phyloP scores from a whole-genome alignment of 30 jellyfish, hydroid and myxozoan species.

The Aurelia coerulea region DNA sequence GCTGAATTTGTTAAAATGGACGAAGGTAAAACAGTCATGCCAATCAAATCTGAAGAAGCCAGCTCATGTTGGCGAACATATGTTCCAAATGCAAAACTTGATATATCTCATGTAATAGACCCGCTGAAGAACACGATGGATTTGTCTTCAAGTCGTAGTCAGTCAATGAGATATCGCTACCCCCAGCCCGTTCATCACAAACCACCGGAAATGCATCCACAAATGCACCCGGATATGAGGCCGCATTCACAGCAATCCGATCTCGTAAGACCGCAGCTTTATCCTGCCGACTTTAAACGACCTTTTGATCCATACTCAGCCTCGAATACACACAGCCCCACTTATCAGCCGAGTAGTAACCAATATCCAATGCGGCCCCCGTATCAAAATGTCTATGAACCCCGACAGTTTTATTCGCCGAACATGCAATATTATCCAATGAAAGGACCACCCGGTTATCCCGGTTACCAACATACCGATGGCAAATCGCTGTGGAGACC shows the following conservation, averaged over 20 bases:
- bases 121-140: no score
- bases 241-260: not conserved
- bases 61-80: no score
- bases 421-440: constrained; percentile 19
- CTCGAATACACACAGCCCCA: not conserved
- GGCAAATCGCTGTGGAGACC: constrained; percentile 51
- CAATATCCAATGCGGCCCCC: constrained; percentile 44
- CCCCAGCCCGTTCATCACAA: not conserved
- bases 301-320: constrained; percentile 26
- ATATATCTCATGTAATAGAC: no score
- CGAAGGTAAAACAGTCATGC: no score
- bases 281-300: constrained; percentile 18
- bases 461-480: constrained; percentile 23
- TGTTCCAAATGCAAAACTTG: no score
- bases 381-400: constrained; percentile 12
- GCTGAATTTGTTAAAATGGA: no score
- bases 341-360: constrained; percentile 22
- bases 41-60: no score
- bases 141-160: no score
- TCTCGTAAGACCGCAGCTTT: constrained; percentile 29
- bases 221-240: no score
- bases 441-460: constrained; percentile 48
- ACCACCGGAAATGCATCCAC: not conserved
- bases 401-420: constrained; percentile 21
- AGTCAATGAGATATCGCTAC: no score